A percentile compares a stretch with the other conserved stretches of the same genome.
Evolutionary conservation across 2,888 invertebrate genomes (phyloP).

Genomic region (Eupithecia pulchellata): DNA sequence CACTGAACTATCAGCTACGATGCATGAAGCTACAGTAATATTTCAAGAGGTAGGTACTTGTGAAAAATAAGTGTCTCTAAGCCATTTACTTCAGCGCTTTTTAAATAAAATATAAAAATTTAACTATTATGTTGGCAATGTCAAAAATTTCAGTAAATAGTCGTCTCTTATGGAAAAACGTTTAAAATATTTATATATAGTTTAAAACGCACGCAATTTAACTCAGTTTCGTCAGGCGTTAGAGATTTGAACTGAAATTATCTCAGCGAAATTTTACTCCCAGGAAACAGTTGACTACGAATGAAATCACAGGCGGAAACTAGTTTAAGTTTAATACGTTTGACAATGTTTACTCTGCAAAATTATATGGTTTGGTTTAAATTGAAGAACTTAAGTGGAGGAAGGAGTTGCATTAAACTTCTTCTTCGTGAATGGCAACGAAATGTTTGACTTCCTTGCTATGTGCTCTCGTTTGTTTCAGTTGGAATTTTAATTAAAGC

Average conservation of each 20-base stretch:
- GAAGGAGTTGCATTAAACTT: conserved; percentile 12
- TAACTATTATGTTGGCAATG: background rate
- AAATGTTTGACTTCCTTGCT: conserved; percentile 9
- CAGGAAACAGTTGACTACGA: background rate
- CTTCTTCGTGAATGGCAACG: conserved; percentile 4
- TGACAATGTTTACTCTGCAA: conserved; percentile 54
- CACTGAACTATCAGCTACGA: background rate
- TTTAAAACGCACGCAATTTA: background rate
- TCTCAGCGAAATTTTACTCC: background rate
- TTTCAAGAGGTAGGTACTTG: background rate
- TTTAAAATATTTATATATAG: background rate
- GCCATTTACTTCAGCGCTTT: background rate
- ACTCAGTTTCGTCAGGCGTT: background rate
- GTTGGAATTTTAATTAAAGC: conserved; percentile 6
- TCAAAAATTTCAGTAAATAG: background rate
- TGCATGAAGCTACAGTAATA: background rate
- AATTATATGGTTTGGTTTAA: conserved; percentile 23
- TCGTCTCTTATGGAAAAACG: background rate
- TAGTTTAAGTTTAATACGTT: conserved; percentile 37
- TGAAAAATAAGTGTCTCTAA: background rate
- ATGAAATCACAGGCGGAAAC: background rate
- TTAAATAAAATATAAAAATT: background rate
- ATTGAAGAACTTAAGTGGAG: conserved; percentile 28
- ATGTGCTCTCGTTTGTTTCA: background rate
- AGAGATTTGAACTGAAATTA: background rate